Evolutionary conservation across 2,797 vertebrate species (phyloP).

Genomic region (Eutrigla gurnardus): DNA sequence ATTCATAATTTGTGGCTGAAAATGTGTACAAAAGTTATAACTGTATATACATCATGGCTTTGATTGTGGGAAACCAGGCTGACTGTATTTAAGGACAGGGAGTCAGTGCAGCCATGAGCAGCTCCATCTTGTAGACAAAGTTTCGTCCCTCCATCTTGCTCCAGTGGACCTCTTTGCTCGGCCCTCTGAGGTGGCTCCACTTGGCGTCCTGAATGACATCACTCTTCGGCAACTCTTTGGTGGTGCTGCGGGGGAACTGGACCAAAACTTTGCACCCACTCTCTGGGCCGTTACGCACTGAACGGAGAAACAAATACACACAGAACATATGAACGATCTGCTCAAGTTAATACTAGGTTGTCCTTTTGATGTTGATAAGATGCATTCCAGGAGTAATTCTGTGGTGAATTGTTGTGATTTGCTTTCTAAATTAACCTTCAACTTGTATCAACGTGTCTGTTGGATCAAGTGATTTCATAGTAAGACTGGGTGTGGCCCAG

Average conservation of each 20-base stretch:
- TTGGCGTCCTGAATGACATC: conserved; percentile 95
- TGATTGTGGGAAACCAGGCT: neutral
- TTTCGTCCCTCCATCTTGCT: conserved; percentile 97
- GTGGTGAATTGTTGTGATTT: neutral
- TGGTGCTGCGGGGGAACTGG: conserved; percentile 92
- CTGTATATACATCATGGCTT: neutral
- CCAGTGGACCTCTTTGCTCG: conserved; percentile 95
- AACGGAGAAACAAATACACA: neutral
- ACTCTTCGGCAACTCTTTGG: conserved; percentile 93
- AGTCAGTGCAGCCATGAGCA: conserved; percentile 96
- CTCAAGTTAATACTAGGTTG: neutral
- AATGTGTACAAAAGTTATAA: too few species aligned
- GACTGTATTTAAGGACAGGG: conserved; percentile 80
- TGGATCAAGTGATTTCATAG: neutral
- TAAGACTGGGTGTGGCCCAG: neutral
- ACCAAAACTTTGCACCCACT: conserved; percentile 94
- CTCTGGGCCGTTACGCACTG: conserved; percentile 94
- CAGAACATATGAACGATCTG: neutral
- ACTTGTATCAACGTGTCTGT: conserved; percentile 21
- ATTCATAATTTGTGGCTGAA: neutral
- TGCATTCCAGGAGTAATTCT: neutral
- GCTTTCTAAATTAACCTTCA: neutral
- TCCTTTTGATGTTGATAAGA: neutral
- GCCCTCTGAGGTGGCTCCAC: conserved; percentile 94
- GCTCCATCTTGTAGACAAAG: conserved; percentile 99